Conservation (phyloP, 2,888 invertebrate species). For the Synergus japonicus region DNA sequence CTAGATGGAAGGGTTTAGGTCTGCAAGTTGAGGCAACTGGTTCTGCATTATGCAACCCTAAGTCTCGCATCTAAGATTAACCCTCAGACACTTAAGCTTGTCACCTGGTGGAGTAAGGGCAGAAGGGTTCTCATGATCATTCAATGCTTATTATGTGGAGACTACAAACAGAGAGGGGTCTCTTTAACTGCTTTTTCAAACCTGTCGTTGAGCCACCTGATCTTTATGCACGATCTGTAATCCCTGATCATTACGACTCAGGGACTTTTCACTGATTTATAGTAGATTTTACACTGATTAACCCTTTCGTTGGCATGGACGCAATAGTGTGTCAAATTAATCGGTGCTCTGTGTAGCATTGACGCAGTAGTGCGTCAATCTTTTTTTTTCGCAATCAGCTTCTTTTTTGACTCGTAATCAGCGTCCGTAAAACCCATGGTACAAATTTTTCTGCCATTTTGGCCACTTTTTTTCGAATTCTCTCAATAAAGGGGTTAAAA, state of each 20-base stretch:
- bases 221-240: not conserved
- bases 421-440: too few relatives aligned
- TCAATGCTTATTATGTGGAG: not conserved
- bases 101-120: not conserved
- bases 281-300: too few relatives aligned
- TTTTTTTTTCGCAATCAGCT: too few relatives aligned
- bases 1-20: not conserved
- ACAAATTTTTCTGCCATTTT: too few relatives aligned
- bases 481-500: too few relatives aligned
- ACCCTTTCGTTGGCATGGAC: too few relatives aligned
- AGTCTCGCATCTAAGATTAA: not conserved
- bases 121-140: not conserved
- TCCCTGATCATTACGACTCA: not conserved
- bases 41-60: constrained; percentile 3
- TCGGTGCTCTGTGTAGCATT: too few relatives aligned
- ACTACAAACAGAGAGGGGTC: not conserved
- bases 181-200: not conserved
- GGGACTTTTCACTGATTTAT: too few relatives aligned
- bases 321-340: too few relatives aligned
- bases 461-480: too few relatives aligned
- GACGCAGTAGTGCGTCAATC: too few relatives aligned
- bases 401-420: too few relatives aligned
- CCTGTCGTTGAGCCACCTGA: not conserved
- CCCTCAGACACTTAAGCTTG: not conserved
- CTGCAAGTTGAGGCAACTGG: not conserved